Conservation (phyloP, 2,797 vertebrate species). For the Lepus townsendii region DNA sequence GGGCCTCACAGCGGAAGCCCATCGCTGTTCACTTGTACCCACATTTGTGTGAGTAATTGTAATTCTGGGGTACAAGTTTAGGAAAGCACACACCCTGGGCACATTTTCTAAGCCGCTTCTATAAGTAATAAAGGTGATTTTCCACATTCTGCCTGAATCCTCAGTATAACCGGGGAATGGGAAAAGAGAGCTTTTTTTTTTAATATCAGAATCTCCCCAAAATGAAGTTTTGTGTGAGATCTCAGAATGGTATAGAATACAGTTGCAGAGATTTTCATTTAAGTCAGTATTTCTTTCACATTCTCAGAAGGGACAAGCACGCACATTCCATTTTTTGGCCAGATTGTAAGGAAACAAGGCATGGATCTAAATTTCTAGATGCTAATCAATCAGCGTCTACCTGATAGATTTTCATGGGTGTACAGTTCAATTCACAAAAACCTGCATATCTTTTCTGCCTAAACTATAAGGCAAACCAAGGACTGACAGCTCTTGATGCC, state of each 20-base stretch:
- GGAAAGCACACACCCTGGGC: background rate
- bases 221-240: background rate
- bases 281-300: constrained; percentile 23
- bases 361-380: background rate
- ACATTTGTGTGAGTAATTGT: background rate
- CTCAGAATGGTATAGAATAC: background rate
- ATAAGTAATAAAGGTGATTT: constrained; percentile 51
- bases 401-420: background rate
- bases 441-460: background rate
- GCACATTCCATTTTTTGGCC: constrained; percentile 15
- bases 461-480: background rate
- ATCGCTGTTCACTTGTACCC: background rate
- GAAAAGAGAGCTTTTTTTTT: background rate
- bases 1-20: background rate
- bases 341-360: constrained; percentile 35
- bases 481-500: background rate
- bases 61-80: background rate
- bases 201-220: constrained; percentile 8
- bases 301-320: constrained; percentile 46
- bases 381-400: background rate
- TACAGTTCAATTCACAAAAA: constrained; percentile 16
- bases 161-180: background rate
- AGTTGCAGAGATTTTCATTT: constrained; percentile 52
- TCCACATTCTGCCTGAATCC: constrained; percentile 12
- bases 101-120: background rate